phyloP scores from a whole-genome alignment of 2,797 vertebrate species.

The Stomatorhinus walkeri region DNA sequence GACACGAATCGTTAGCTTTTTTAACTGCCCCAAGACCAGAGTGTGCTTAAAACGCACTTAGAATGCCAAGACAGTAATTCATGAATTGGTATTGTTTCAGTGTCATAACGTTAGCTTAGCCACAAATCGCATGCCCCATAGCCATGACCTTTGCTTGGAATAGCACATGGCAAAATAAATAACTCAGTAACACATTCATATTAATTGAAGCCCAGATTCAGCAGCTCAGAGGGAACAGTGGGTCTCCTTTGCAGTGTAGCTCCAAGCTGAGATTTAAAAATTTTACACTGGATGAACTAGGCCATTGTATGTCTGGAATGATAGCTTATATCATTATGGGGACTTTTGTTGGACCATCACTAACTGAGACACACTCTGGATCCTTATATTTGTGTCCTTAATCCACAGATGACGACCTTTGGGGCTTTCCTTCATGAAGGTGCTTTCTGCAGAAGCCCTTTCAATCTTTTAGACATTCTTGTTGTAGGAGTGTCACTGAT shows the following conservation, averaged over 20 bases:
- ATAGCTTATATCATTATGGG: neutral
- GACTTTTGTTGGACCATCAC: neutral
- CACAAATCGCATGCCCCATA: conserved; percentile 30
- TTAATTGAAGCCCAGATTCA: conserved; percentile 47
- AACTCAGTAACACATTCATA: conserved; percentile 22
- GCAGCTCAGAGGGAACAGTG: conserved; percentile 49
- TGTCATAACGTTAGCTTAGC: neutral
- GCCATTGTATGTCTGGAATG: neutral
- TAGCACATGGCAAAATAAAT: conserved; percentile 11
- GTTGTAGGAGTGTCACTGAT: conserved; percentile 95
- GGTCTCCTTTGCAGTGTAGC: conserved; percentile 38
- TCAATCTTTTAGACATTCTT: conserved; percentile 93
- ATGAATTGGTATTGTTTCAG: neutral
- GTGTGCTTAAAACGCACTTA: neutral
- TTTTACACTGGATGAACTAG: neutral
- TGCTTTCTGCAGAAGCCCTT: conserved; percentile 96
- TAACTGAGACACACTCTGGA: neutral
- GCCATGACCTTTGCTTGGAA: conserved; percentile 26
- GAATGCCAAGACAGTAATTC: conserved; percentile 14
- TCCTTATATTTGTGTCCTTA: neutral
- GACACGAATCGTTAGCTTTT: neutral
- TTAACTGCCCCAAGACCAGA: neutral
- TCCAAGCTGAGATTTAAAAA: neutral
- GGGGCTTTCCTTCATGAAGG: conserved; percentile 97
- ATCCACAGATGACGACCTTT: conserved; percentile 85